A percentile compares a stretch with the other conserved stretches of the same genome.
phyloP scores from a whole-genome alignment of 2,888 invertebrate genomes.

The Eilema sororculum region DNA sequence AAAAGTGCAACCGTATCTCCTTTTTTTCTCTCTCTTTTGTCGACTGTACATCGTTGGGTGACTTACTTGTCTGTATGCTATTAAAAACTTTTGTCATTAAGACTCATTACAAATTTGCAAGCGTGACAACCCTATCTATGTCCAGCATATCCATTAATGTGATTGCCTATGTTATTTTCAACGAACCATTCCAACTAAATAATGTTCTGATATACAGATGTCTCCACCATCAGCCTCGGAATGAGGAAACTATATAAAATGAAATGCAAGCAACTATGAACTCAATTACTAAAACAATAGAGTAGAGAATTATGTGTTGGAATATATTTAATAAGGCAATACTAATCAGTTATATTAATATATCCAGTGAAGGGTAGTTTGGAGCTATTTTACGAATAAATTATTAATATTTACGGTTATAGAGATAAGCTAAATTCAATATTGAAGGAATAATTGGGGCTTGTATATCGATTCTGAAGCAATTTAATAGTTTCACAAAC shows the following conservation, averaged over 20 bases:
- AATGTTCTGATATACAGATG: slow-evolving; percentile 37
- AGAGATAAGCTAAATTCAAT: slow-evolving; percentile 12
- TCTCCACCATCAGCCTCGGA: slow-evolving; percentile 25
- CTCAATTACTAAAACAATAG: not conserved
- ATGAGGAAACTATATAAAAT: slow-evolving; percentile 29
- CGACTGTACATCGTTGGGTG: not conserved
- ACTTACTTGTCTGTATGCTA: not conserved
- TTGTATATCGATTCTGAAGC: not conserved
- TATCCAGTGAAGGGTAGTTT: slow-evolving; percentile 25
- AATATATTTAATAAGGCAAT: slow-evolving; percentile 21
- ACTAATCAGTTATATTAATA: slow-evolving; percentile 34
- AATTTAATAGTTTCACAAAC: not conserved
- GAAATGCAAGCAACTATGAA: slow-evolving; percentile 17
- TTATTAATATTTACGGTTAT: slow-evolving; percentile 35
- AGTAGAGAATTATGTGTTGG: slow-evolving; percentile 7
- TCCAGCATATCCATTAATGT: slow-evolving; percentile 39
- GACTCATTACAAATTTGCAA: not conserved
- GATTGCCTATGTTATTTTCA: slow-evolving; percentile 40
- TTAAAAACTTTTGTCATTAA: not conserved
- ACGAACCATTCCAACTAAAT: slow-evolving; percentile 40
- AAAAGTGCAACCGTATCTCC: too few species aligned
- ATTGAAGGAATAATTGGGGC: slow-evolving; percentile 3
- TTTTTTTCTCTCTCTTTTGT: too few species aligned
- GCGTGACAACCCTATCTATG: slow-evolving; percentile 16
- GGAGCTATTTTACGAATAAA: slow-evolving; percentile 28